Percentiles rank a stretch among this genome's conserved stretches.
Evolutionary conservation across 2,113 vertebrate genomes (phyloP).

Genomic region (Pao palembangensis): DNA sequence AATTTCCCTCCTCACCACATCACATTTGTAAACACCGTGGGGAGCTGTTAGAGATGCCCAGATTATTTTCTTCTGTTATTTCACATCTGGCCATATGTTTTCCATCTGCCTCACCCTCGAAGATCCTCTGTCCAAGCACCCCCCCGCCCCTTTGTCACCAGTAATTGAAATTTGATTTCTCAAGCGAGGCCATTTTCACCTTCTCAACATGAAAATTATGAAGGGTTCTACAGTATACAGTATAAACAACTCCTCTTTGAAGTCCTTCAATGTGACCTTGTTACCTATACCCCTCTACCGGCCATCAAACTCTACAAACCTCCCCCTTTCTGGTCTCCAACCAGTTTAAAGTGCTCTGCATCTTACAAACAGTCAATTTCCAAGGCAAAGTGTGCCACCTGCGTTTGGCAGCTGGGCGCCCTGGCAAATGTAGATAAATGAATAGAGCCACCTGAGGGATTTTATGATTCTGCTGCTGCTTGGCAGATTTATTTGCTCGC

Average conservation of each 20-base stretch:
- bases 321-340: slow-evolving; percentile 33
- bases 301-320: slow-evolving; percentile 35
- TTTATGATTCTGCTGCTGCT: slow-evolving; percentile 76
- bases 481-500: slow-evolving; percentile 75
- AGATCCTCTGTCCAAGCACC: slow-evolving; percentile 44
- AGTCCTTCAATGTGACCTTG: slow-evolving; percentile 46
- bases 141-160: too few relatives aligned
- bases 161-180: too few relatives aligned
- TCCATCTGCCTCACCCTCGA: slow-evolving; percentile 32
- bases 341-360: slow-evolving; percentile 59
- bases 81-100: slow-evolving; percentile 55
- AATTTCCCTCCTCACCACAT: slow-evolving; percentile 62
- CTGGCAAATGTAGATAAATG: slow-evolving; percentile 79
- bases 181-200: slow-evolving; percentile 58
- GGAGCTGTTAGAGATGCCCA: slow-evolving; percentile 54
- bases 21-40: slow-evolving; percentile 53
- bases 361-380: slow-evolving; percentile 74
- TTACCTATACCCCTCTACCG: slow-evolving; percentile 38
- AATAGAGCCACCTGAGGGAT: slow-evolving; percentile 77
- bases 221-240: slow-evolving; percentile 5
- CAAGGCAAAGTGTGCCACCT: slow-evolving; percentile 75
- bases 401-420: slow-evolving; percentile 75
- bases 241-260: slow-evolving; percentile 19
- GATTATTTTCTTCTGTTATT: slow-evolving; percentile 72
- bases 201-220: slow-evolving; percentile 40